Conservation (phyloP, 2,888 invertebrate species). For the Pemphredon lugubris region DNA sequence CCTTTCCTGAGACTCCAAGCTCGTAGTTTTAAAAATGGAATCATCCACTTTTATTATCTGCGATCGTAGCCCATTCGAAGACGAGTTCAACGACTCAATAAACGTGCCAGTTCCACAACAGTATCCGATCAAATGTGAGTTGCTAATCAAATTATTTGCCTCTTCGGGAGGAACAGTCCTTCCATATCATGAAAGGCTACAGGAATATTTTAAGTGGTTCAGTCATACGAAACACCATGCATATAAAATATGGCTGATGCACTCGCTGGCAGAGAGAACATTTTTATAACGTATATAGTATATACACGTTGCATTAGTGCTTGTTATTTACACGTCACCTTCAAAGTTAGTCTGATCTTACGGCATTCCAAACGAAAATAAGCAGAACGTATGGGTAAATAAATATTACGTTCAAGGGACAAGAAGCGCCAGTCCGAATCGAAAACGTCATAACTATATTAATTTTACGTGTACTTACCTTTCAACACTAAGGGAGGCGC, state of each 20-base stretch:
- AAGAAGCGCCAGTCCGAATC: conserved; percentile 7
- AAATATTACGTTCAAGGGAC: conserved; percentile 6
- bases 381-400: not conserved
- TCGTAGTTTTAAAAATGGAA: too few relatives aligned
- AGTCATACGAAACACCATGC: not conserved
- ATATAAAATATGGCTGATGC: conserved; percentile 19
- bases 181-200: too few relatives aligned
- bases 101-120: too few relatives aligned
- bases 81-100: too few relatives aligned
- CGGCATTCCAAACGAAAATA: conserved; percentile 30
- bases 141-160: too few relatives aligned
- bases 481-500: conserved; percentile 25
- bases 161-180: too few relatives aligned
- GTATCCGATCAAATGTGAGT: too few relatives aligned
- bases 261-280: conserved; percentile 55
- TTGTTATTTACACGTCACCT: conserved; percentile 38
- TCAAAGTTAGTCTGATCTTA: conserved; percentile 38
- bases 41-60: too few relatives aligned
- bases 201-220: too few relatives aligned
- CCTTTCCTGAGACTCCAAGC: too few relatives aligned
- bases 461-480: conserved; percentile 54
- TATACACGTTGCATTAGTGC: conserved; percentile 43
- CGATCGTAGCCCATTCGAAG: too few relatives aligned
- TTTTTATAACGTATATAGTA: conserved; percentile 47
- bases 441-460: not conserved